Evolutionary conservation across 1,140 invertebrate species (phyloP).

Genomic region (Macrobrachium rosenbergii): DNA sequence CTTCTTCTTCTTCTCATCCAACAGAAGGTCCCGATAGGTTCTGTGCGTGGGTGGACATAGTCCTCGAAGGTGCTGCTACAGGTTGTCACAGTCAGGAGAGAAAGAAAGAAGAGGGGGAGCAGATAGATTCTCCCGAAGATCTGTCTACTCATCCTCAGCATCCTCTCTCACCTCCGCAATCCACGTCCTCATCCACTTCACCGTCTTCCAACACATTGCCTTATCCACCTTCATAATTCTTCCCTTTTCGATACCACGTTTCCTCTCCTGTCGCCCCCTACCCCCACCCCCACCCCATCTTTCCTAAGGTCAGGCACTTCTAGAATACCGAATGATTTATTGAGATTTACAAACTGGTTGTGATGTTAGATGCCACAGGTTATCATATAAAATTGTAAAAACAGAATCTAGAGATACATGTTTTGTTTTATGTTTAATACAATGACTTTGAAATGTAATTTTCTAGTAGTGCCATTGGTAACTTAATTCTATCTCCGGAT

Average conservation of each 20-base stretch:
- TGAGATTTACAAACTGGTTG: background rate
- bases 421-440: no score
- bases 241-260: background rate
- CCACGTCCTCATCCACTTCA: background rate
- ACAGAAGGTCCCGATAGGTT: constrained; percentile 46
- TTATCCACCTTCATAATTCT: background rate
- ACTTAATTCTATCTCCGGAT: no score
- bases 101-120: constrained; percentile 11
- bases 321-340: background rate
- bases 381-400: no score
- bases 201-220: no score
- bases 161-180: background rate
- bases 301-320: background rate
- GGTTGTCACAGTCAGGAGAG: constrained; percentile 39
- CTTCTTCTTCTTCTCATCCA: constrained; percentile 56
- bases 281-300: background rate
- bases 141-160: constrained; percentile 41
- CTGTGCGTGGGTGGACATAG: constrained; percentile 55
- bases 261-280: background rate
- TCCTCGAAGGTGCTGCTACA: constrained; percentile 50
- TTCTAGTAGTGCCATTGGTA: no score
- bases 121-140: constrained; percentile 44
- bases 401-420: no score
- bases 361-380: no score
- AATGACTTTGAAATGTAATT: no score